Conservation (phyloP, 2,113 vertebrate species). For the Telmatochromis sp. region DNA sequence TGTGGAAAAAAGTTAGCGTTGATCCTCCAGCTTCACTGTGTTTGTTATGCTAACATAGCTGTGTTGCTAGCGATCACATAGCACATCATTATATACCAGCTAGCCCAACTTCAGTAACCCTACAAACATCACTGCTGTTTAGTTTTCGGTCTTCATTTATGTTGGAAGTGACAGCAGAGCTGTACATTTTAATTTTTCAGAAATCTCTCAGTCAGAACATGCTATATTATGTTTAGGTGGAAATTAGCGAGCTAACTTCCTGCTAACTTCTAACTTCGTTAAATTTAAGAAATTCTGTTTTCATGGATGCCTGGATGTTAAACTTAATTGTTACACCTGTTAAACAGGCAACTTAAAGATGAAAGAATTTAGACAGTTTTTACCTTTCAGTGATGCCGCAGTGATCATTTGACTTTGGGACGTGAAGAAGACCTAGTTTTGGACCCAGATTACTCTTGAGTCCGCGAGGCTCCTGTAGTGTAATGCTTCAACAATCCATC, state of each 20-base stretch:
- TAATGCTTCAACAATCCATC: background rate
- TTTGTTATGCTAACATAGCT: background rate
- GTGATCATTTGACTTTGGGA: background rate
- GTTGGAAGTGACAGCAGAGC: background rate
- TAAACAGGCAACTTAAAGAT: background rate
- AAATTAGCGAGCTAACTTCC: background rate
- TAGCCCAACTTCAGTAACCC: background rate
- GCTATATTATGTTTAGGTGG: background rate
- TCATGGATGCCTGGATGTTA: background rate
- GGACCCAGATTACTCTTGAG: background rate
- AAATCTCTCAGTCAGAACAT: background rate
- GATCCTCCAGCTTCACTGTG: background rate
- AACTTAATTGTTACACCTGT: background rate
- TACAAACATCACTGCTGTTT: background rate
- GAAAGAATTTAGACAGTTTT: background rate
- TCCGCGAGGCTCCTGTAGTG: background rate
- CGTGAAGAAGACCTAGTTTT: fast-evolving
- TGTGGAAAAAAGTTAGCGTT: background rate
- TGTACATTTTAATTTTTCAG: background rate
- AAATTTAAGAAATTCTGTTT: background rate
- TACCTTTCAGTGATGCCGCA: background rate
- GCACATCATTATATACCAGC: background rate
- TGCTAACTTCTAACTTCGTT: background rate
- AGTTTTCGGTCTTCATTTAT: background rate
- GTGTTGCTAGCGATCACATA: background rate